Base-by-base conservation (phyloP, 2,113 vertebrate species). In the Hyperopisus bebe region DNA sequence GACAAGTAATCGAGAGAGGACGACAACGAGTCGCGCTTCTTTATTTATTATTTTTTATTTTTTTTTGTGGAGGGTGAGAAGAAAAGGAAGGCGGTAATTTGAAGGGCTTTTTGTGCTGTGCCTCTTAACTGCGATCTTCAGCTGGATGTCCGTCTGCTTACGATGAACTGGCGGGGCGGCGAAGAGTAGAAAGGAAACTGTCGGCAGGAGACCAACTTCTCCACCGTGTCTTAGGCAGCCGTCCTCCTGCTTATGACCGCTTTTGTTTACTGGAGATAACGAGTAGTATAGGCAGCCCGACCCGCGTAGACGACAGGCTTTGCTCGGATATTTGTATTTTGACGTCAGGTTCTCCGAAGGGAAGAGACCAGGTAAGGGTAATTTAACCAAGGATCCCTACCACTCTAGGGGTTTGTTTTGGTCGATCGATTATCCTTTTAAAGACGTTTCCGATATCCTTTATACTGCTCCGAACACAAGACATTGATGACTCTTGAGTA, bases 1-100 rank as follows among this genome's bases (percentile, higher is more conserved):
- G 91, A 92, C 84, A 1, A 10, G 21, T 39, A 82, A 44, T 82
- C 77, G 17, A 39, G 77, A 27, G 31, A 44, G 87, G 19, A 88
- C 51, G 35, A 31, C 15, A 5, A 55, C 13, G 7, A 53, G 86
- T 27, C 15, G 5, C 6, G 17, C 31, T 87, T 87, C 50, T 86
- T 47, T 27, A 10, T 27, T 84, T 35, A 5, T 84, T 35, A 5
- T 27, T 47, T 46, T 74, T 35, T 35, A 0, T 84, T 47, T 0
- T n/a, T 86, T 35, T 39, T 51, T 39, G 47, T 47, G 42, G 44
- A 85, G 46, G 35, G 46, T 47, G 17, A 83, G 9, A 44, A 27
- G 39, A 83, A 46, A 27, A 27, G 84, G 48, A 31, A 21, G 27
- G 27, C 27, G 47, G 8, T 70, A 70, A 70, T 31, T 27, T 70